A percentile compares a stretch with the other conserved stretches of the same genome.
Conservation (phyloP, 2,888 invertebrate species). For the Dynastes tityus region DNA sequence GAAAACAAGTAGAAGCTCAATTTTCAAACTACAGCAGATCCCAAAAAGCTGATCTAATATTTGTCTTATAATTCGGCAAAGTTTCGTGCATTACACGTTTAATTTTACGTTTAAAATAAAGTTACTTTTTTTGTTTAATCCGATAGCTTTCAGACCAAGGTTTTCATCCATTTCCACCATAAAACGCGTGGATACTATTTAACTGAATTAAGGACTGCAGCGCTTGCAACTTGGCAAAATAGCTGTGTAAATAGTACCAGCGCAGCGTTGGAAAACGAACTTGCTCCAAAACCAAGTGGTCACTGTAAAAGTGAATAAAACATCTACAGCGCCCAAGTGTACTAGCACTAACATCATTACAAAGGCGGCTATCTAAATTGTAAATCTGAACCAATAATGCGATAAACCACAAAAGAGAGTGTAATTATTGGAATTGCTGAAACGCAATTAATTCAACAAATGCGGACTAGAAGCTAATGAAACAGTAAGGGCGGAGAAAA, state of each 20-base stretch:
- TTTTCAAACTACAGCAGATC: no score
- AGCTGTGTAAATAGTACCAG: conserved; percentile 6
- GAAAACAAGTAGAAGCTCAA: no score
- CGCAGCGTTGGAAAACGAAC: neutral
- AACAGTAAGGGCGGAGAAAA: neutral
- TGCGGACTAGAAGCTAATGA: conserved; percentile 24
- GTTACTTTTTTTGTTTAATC: neutral
- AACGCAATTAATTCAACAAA: conserved; percentile 40
- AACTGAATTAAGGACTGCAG: neutral
- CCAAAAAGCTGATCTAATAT: no score
- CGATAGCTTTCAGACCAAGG: neutral
- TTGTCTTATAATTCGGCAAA: no score
- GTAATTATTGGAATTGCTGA: conserved; percentile 44
- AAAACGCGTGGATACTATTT: neutral
- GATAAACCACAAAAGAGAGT: conserved; percentile 41
- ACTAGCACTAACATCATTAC: conserved; percentile 29
- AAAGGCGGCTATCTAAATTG: conserved; percentile 31
- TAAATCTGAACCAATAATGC: conserved; percentile 42
- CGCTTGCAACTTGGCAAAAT: conserved; percentile 8
- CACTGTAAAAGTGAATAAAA: conserved; percentile 18
- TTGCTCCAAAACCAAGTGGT: conserved; percentile 2
- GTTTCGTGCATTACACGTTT: neutral
- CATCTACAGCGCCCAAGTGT: conserved; percentile 5
- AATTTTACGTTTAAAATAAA: neutral
- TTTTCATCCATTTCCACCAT: neutral